Base-by-base conservation (phyloP, 2,797 vertebrate genomes). In the Percopsis omiscomaycus region DNA sequence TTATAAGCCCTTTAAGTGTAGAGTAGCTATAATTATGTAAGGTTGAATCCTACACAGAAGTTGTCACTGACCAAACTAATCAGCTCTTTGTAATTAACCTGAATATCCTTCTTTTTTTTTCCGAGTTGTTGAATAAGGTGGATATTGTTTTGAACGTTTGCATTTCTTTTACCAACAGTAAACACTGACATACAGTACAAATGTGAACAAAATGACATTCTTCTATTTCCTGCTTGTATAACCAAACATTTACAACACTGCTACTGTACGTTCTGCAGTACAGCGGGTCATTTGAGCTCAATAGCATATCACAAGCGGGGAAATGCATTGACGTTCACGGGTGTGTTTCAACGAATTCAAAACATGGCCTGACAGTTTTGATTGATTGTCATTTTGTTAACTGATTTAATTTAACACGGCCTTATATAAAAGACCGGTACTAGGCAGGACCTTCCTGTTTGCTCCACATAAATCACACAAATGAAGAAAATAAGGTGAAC, bases 11-110 rank as follows among this genome's bases (percentile, higher is more conserved):
- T 60, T 60, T 50, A 49, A 60, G 3, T 48, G 5, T 37, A 59
- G 14, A 11, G 44, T 4, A 30, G 15, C 29, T 5, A 2, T 30
- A 46, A 69, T 54, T 4, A 0, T 68, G 15, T 66, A 55, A 45
- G 51, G 53, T 59, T 66, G 47, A 72, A 73, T 55, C 63, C 61
- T 59, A 50, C 51, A 55, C 16, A 54, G 48, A 61, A 73, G 59
- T 77, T 60, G 61, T 71, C 62, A 59, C 75, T 74, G 77, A 81
- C 70, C 67, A 66, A 86, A 84, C 81, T 55, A 57, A 58, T 49
- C 37, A 68, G 60, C 68, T 75, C 51, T 49, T 47, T 71, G 61
- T 15, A 57, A 42, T 69, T 46, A 69, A 59, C 67, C 48, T 14
- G 49, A 45, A 30, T 44, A 14, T 73, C 27, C 3, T 69, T 66